Conservation (phyloP, 2,797 vertebrate species). For the Chaetodon trifasciatus region DNA sequence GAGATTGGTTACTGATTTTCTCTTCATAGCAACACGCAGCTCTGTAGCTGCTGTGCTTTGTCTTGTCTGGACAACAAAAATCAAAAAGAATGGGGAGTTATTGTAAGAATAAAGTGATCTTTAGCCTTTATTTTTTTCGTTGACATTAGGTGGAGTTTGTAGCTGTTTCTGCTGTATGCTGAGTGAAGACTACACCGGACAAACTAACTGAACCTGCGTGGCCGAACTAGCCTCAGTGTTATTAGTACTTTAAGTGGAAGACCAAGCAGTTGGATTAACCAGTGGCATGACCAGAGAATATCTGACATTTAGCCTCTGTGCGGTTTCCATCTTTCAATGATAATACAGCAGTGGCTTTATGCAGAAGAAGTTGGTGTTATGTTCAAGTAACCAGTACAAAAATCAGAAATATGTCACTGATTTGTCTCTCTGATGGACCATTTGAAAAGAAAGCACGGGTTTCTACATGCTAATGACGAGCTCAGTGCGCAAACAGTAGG, state of each 20-base stretch:
- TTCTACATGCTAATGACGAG: neutral
- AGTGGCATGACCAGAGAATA: neutral
- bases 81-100: neutral
- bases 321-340: neutral
- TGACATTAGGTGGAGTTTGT: neutral
- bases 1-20: neutral
- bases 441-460: neutral
- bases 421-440: neutral
- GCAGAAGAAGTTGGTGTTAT: neutral
- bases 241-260: no score
- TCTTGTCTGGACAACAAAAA: neutral
- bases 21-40: neutral
- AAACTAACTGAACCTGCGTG: no score
- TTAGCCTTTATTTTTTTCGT: neutral
- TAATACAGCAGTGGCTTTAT: neutral
- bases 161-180: no score
- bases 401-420: neutral
- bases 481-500: neutral
- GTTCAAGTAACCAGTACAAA: neutral
- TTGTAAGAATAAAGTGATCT: neutral
- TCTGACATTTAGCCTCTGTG: neutral
- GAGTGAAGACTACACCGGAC: no score
- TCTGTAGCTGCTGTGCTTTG: conserved; percentile 3
- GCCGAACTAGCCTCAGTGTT: no score
- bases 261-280: neutral